Base-by-base conservation (phyloP, 2,888 invertebrate genomes). In the Helleia helle region DNA sequence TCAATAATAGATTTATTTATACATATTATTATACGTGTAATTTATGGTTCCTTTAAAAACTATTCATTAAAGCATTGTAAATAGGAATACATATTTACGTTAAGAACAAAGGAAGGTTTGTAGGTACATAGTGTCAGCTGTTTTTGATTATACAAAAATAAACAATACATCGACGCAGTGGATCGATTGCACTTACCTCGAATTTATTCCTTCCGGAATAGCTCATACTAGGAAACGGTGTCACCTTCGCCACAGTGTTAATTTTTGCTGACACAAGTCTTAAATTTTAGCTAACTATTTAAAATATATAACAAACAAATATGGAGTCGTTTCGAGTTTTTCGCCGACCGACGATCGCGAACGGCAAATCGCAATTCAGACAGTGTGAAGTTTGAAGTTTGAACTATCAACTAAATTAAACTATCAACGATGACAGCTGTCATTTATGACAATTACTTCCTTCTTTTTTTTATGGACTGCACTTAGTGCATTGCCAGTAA, bases 181-280 rank as follows among this genome's bases (percentile, higher is more conserved):
- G 44, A 60, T 59, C 55, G 48, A 57, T 54, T 31, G 36, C 45
- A 64, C 86, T 71, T 66, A 89, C 89, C 86, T 89, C 89, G 68
- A 88, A 88, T 77, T 88, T 88, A 73, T 87, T 88, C 80, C 88
- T 86, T 59, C 87, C 87, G 66, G 88, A 88, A 81, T 87, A 87
- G 72, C 84, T 86, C 89, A 89, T 89, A 61, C 61, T 80, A 60
- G 87, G 75, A 61, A 73, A 76, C 40, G 83, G 81, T 45, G 79
- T 81, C 62, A 84, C 73, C 62, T 83, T 83, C 70, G 84, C 84
- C 83, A 84, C 83, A 72, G 64, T 80, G 74, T 59, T 58, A 52
- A 62, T 59, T 71, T 72, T 60, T 57, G 57, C 52, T 55, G 38
- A 47, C 46, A 45, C 47, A 39, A 30, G 30, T 27, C 17, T 12